Conservation (phyloP, 1,140 invertebrate species). For the Calephelis virginiensis region DNA sequence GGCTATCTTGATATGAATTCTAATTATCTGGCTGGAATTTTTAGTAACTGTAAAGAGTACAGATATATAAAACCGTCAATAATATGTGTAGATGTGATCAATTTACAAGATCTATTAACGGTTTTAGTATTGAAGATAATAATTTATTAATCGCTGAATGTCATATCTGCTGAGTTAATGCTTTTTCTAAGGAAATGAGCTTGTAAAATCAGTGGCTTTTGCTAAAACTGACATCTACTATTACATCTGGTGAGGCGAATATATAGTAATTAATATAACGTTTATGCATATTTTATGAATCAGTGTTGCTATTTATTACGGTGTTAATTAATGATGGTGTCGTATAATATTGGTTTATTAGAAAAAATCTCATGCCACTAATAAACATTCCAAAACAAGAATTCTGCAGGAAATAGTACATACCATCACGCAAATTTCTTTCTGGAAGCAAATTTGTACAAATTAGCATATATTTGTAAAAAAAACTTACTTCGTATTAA, state of each 20-base stretch:
- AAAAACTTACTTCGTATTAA: too few species aligned
- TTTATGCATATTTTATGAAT: constrained; percentile 4
- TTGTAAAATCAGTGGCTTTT: constrained; percentile 10
- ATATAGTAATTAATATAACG: constrained; percentile 9
- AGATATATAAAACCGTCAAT: constrained; percentile 15
- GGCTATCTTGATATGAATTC: background rate
- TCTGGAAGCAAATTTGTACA: too few species aligned
- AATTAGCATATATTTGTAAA: too few species aligned
- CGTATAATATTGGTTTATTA: background rate
- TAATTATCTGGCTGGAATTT: constrained; percentile 2
- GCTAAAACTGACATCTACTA: constrained; percentile 3
- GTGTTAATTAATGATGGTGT: constrained; percentile 6
- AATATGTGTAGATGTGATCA: constrained; percentile 6
- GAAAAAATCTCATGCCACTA: too few species aligned
- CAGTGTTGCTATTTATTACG: background rate
- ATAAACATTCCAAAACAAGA: too few species aligned
- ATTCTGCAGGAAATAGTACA: constrained; percentile 8
- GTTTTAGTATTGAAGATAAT: constrained; percentile 2
- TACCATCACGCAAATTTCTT: background rate
- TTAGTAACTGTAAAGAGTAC: constrained; percentile 3
- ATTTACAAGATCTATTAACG: constrained; percentile 13
- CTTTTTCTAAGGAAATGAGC: constrained; percentile 15
- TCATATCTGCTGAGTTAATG: constrained; percentile 14
- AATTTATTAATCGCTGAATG: constrained; percentile 9
- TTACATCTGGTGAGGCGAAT: background rate